phyloP scores from a whole-genome alignment of 2,113 vertebrate species.

The Hyperopisus bebe region DNA sequence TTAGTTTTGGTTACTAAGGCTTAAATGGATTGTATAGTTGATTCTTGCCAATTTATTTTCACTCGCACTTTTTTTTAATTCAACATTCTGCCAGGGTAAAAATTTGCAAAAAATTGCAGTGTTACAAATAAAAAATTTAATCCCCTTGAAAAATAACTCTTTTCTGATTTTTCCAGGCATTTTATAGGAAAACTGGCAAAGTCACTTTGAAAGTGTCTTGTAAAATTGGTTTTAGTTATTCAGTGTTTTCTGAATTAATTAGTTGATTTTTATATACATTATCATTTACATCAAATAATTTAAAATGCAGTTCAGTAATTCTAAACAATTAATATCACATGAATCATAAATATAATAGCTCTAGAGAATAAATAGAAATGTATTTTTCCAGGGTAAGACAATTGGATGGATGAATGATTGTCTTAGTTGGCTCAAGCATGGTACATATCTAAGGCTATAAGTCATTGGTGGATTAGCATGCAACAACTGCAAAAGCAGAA shows the following conservation, averaged over 20 bases:
- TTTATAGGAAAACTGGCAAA: slow-evolving; percentile 7
- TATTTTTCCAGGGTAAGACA: background rate
- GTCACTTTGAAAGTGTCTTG: background rate
- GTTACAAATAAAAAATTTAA: background rate
- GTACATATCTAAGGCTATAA: background rate
- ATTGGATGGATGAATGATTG: background rate
- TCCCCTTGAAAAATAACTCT: background rate
- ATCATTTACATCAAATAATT: slow-evolving; percentile 6
- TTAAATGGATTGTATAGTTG: background rate
- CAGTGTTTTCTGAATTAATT: too few species aligned
- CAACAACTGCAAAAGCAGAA: background rate
- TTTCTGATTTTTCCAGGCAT: slow-evolving; percentile 1
- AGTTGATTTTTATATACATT: background rate
- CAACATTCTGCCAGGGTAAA: background rate
- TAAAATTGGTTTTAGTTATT: background rate
- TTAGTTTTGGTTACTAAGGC: background rate
- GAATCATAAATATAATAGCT: background rate
- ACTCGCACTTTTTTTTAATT: background rate
- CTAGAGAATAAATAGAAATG: background rate
- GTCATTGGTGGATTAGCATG: background rate
- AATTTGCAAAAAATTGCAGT: background rate
- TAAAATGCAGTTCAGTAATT: background rate
- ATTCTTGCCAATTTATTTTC: background rate
- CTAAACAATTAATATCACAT: background rate
- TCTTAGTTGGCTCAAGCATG: background rate